phyloP scores from a whole-genome alignment of 2,113 vertebrate species.

The Phoenicopterus ruber region DNA sequence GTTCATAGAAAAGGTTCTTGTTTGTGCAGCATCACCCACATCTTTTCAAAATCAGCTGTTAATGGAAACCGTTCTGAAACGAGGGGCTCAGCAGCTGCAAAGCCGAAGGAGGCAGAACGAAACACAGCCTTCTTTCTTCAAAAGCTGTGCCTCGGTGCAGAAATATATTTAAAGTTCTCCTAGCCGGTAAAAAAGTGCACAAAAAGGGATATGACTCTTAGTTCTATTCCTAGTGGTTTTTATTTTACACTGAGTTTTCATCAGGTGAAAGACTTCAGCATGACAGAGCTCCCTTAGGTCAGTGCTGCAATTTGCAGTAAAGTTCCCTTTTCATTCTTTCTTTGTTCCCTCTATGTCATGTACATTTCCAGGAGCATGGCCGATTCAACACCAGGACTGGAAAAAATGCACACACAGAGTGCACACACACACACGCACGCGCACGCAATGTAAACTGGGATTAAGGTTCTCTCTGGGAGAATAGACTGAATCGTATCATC shows the following conservation, averaged over 20 bases:
- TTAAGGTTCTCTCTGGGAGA: background rate
- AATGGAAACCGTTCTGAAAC: background rate
- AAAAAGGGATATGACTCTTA: background rate
- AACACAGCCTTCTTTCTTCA: background rate
- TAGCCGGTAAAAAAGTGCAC: background rate
- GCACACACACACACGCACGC: too few species aligned
- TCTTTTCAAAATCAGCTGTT: background rate
- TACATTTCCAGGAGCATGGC: background rate
- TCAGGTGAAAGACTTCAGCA: background rate
- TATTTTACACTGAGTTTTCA: background rate
- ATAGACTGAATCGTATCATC: background rate
- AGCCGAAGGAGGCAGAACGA: background rate
- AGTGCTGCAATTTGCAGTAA: background rate
- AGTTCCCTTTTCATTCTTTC: background rate
- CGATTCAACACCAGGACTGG: background rate
- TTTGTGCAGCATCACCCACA: background rate
- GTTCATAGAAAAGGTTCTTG: background rate
- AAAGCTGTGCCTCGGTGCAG: accelerated
- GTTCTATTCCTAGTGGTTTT: background rate
- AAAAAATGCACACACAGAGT: too few species aligned
- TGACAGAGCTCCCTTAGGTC: background rate
- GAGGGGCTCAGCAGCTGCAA: background rate
- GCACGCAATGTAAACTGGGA: background rate
- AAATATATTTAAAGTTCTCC: background rate
- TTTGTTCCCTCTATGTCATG: background rate